phyloP scores from a whole-genome alignment of 2,888 invertebrate genomes.

The Chouioia cunea region DNA sequence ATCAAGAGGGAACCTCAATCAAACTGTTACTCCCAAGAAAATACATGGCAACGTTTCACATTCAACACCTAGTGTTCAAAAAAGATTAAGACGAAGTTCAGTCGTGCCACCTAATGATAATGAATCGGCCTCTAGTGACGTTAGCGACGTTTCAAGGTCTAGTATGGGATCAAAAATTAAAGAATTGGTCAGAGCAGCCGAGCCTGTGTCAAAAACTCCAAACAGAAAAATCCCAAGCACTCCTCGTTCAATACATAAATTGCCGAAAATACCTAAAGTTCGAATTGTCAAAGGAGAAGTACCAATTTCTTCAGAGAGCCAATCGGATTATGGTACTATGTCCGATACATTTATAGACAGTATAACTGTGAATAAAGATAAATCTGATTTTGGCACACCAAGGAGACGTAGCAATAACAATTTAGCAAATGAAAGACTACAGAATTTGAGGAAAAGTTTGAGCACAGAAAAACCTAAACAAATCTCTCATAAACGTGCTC shows the following conservation, averaged over 20 bases:
- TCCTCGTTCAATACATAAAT: neutral
- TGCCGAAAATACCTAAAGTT: constrained; percentile 34
- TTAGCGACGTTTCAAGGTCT: constrained; percentile 22
- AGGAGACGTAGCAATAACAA: constrained; percentile 29
- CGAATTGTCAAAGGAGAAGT: neutral
- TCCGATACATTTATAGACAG: neutral
- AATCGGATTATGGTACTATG: neutral
- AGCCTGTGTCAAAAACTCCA: neutral
- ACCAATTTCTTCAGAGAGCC: neutral
- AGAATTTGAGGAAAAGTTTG: constrained; percentile 42
- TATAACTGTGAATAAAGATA: constrained; percentile 2
- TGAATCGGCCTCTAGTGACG: constrained; percentile 19
- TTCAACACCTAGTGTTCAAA: neutral
- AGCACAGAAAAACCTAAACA: constrained; percentile 23
- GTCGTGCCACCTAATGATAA: constrained; percentile 17
- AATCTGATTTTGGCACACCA: neutral
- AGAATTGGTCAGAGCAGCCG: neutral
- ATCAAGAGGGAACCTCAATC: neutral
- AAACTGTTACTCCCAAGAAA: neutral
- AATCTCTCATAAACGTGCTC: constrained; percentile 3
- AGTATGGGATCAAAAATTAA: constrained; percentile 34
- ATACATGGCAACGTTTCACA: neutral
- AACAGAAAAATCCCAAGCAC: neutral
- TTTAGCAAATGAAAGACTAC: constrained; percentile 43
- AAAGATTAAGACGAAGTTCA: constrained; percentile 23